A percentile compares a stretch with the other conserved stretches of the same genome.
Evolutionary conservation across 2,888 invertebrate species (phyloP).

Genomic region (Eupithecia centaureata): DNA sequence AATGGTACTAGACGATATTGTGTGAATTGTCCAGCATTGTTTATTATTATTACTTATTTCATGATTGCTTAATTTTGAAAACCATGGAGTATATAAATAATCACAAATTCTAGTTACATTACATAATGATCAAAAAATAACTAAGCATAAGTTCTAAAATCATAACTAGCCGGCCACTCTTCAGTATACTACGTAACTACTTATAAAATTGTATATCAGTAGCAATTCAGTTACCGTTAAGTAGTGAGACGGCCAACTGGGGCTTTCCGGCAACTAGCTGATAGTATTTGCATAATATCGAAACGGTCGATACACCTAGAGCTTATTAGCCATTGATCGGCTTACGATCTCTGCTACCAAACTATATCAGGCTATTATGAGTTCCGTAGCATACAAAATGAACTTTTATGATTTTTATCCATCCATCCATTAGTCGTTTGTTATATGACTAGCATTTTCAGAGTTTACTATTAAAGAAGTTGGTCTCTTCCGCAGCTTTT

Average conservation of each 20-base stretch:
- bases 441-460: neutral
- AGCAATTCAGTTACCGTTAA: slow-evolving; percentile 59
- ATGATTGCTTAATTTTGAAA: too few relatives aligned
- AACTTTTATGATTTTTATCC: neutral
- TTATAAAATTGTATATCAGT: slow-evolving; percentile 43
- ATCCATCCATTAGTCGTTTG: neutral
- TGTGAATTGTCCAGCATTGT: too few relatives aligned
- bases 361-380: slow-evolving; percentile 15
- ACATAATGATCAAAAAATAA: too few relatives aligned
- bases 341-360: slow-evolving; percentile 62
- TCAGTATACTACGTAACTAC: neutral
- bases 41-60: too few relatives aligned
- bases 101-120: too few relatives aligned
- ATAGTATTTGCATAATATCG: slow-evolving; percentile 79
- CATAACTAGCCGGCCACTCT: neutral
- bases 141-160: neutral
- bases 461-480: neutral
- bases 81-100: too few relatives aligned
- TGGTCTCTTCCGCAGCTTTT: neutral
- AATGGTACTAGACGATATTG: too few relatives aligned
- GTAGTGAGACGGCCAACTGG: slow-evolving; percentile 58
- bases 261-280: slow-evolving; percentile 61
- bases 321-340: slow-evolving; percentile 75
- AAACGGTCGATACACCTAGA: slow-evolving; percentile 68
- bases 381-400: neutral